Base-by-base conservation (phyloP, 1,140 invertebrate species). In the Lycorma delicatula region DNA sequence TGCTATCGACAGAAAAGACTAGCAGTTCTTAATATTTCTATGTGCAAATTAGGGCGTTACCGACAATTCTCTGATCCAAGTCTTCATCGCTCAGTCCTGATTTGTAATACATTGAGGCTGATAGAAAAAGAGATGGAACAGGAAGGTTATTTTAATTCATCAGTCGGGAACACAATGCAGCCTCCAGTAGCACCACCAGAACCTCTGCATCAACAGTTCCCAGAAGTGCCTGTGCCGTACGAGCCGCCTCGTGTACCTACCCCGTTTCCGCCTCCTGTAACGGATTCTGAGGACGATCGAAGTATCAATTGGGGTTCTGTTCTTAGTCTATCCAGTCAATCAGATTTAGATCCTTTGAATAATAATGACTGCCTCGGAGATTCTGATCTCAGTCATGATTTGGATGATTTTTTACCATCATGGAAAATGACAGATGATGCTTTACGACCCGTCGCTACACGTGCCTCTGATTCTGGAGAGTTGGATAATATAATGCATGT, bases 281-380 rank as follows among this genome's bases (percentile, higher is more conserved):
- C 38, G 16, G 12, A 5, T 60, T 16, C 57, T 65, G 25, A 89
- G 67, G 86, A 86, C 64, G 86, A 89, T 69, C 79, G 85, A 48
- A 81, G 84, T 59, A 91, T 93, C 69, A 91, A 92, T 72, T 93
- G 91, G 90, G 87, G 90, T 66, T 91, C 89, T 27, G 90, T 93
- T 62, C 78, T 93, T 34, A 91, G 86, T 65, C 77, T 93, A 13
- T 87, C 87, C 56, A 87, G 84, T 51, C 85, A 90, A 63, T 89
- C 86, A 53, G 87, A 89, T 65, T 74, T 91, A 22, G 88, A 91
- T 71, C 85, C 87, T 18, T 75, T 89, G 60, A 89, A 89, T 70
- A 87, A 89, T 73, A 85, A 85, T 68, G 82, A 85, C 68, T 70
- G 78, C 28, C 23, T 65, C 22, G 60, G 60, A 9, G 63, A 61